Base-by-base conservation (phyloP, 2,888 invertebrate genomes). In the Cryptus viduatorius region DNA sequence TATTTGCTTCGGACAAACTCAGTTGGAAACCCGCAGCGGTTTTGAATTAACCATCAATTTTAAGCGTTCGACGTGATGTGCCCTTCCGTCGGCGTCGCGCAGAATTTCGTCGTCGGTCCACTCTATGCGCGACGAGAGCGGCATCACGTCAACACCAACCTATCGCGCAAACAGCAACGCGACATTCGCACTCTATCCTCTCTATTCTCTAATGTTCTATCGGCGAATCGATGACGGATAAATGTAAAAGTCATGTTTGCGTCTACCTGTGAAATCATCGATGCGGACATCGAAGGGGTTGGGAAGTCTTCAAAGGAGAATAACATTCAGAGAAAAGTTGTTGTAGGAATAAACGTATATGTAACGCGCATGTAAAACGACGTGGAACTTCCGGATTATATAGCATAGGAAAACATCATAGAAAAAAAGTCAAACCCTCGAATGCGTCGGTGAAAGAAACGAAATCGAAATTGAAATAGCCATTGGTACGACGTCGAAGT, bases 1-100 rank as follows among this genome's bases (percentile, higher is more conserved):
- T 91, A 90, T 91, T 91, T 91, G 91, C 89, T 87, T 86, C 87
- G 90, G 90, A 87, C 89, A 90, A 91, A 91, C 91, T 90, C 91
- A 87, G 89, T 89, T 78, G 87, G 87, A 88, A 61, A 88, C 87
- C 89, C 87, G 86, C 88, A 88, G 90, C 87, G 90, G 90, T 91
- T 91, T 90, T 90, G 89, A 90, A 91, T 91, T 91, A 90, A 90
- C 90, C 90, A 90, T 91, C 90, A 89, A 90, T 91, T 91, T 91
- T 90, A 90, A 88, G 87, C 88, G 88, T 79, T 86, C 88, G 86
- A 86, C 79, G 85, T 84, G 37, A 84, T 78, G 75, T 85, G 85
- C 81, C 85, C 86, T 83, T 88, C 85, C 83, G 81, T 67, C 84
- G 37, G 76, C 77, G 65, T 71, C 24, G n/a, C 50, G 4, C 78